These are phyloP conservation scores for Saxicola maurus DNA, from an alignment of 2,797 vertebrate species.

Conservation along the genomic window DNA sequence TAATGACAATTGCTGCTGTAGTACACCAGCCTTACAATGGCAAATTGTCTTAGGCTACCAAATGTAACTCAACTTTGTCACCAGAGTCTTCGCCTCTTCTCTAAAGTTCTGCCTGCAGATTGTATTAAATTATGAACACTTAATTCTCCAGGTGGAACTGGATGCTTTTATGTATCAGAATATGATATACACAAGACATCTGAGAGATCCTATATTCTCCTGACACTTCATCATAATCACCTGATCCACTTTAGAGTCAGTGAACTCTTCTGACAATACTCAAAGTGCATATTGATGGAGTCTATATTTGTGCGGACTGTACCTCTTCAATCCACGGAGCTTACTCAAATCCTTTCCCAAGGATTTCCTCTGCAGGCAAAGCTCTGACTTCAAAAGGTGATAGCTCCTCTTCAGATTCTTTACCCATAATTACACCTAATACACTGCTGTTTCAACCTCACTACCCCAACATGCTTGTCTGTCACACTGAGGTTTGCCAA, in stretches of 20 bases:
- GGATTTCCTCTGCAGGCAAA: constrained; percentile 21
- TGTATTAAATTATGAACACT: not conserved
- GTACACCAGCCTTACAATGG: not conserved
- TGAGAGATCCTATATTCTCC: not conserved
- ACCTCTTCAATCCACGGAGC: not conserved
- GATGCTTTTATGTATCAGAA: constrained; percentile 2
- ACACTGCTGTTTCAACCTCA: not conserved
- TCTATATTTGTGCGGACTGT: not conserved
- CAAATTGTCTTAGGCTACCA: not conserved
- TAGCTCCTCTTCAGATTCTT: not conserved
- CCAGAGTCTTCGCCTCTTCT: not conserved
- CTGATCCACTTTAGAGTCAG: not conserved
- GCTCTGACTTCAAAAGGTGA: not conserved
- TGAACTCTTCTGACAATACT: not conserved
- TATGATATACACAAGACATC: not conserved
- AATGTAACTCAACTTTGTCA: not conserved
- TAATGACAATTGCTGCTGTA: not conserved
- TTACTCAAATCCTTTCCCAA: not conserved
- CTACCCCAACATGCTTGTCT: accelerated
- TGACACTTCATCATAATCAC: not conserved
- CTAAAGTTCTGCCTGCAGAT: not conserved
- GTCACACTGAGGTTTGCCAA: not conserved
- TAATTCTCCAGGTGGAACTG: not conserved
- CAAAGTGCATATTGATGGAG: not conserved
- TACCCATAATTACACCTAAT: not conserved